These are phyloP conservation scores for Danaus chrysippus DNA, from an alignment of 2,888 invertebrate genomes.

Conservation along the genomic window DNA sequence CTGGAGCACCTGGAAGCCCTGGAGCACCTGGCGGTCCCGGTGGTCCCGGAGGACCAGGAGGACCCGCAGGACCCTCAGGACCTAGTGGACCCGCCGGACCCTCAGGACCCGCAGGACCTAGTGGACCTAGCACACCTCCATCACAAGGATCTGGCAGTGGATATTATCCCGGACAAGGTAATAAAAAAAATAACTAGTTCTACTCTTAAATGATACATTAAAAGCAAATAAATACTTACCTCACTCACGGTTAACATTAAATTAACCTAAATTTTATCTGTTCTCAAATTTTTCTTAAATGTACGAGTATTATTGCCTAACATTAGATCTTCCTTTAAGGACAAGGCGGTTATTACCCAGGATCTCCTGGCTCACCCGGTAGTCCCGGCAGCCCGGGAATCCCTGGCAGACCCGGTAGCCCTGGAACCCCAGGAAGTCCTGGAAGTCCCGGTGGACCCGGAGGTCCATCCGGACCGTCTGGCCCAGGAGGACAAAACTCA, in stretches of 20 bases:
- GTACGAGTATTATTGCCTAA: too few relatives aligned
- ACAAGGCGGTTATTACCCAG: constrained; percentile 18
- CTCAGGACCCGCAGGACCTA: constrained; percentile 19
- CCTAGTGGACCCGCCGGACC: neutral
- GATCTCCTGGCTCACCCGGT: constrained; percentile 20
- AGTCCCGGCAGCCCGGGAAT: constrained; percentile 37
- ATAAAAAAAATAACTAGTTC: constrained; percentile 17
- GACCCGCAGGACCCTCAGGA: neutral
- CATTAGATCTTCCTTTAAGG: constrained; percentile 10
- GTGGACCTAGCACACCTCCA: constrained; percentile 33
- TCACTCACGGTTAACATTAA: too few relatives aligned
- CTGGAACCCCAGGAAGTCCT: constrained; percentile 33
- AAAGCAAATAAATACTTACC: too few relatives aligned
- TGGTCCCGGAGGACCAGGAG: neutral
- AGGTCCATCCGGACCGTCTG: constrained; percentile 40
- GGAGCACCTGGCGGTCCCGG: constrained; percentile 24
- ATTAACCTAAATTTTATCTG: too few relatives aligned
- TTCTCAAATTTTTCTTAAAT: too few relatives aligned
- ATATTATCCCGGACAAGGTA: constrained; percentile 30
- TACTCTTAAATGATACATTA: too few relatives aligned
- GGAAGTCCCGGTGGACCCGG: constrained; percentile 47
- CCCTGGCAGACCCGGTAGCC: constrained; percentile 36
- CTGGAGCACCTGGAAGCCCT: constrained; percentile 18
- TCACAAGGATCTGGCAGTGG: constrained; percentile 26
- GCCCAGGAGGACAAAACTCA: constrained; percentile 25